Evolutionary conservation across 2,113 vertebrate species (phyloP).

Genomic region (Pleuronectes platessa): DNA sequence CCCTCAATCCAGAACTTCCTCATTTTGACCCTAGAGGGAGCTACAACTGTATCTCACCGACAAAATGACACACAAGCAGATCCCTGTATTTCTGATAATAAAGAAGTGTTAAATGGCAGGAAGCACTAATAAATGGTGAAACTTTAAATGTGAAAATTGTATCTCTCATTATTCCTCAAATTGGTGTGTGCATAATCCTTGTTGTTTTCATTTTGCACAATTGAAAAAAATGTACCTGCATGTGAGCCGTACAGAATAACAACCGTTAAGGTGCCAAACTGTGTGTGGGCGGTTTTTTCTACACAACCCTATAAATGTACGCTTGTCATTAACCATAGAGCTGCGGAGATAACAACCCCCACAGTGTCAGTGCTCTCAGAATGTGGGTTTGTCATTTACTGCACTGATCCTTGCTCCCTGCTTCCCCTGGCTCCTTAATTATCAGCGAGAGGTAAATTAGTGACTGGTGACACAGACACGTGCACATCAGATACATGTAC

Average conservation of each 20-base stretch:
- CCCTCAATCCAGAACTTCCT: background rate
- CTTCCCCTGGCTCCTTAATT: slow-evolving; percentile 35
- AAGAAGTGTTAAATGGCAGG: background rate
- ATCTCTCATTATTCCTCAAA: too few species aligned
- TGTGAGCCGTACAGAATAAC: background rate
- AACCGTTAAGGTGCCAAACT: slow-evolving; percentile 1
- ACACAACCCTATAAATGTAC: background rate
- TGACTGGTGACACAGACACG: slow-evolving; percentile 13
- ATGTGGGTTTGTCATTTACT: slow-evolving; percentile 30
- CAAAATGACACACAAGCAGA: background rate
- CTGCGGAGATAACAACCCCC: slow-evolving; percentile 21
- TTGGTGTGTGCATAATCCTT: too few species aligned
- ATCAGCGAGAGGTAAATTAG: background rate
- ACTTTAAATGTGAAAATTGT: background rate
- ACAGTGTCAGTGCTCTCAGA: slow-evolving; percentile 4
- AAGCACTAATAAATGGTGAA: background rate
- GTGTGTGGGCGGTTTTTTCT: background rate
- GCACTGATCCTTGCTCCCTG: background rate
- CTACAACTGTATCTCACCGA: slow-evolving; percentile 32
- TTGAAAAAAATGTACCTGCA: background rate
- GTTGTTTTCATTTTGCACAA: background rate
- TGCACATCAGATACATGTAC: background rate
- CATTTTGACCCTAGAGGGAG: slow-evolving; percentile 46
- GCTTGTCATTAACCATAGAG: background rate
- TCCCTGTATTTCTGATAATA: background rate